These are phyloP conservation scores for Heliconius sara DNA, from an alignment of 2,888 invertebrate species.

Conservation along the genomic window DNA sequence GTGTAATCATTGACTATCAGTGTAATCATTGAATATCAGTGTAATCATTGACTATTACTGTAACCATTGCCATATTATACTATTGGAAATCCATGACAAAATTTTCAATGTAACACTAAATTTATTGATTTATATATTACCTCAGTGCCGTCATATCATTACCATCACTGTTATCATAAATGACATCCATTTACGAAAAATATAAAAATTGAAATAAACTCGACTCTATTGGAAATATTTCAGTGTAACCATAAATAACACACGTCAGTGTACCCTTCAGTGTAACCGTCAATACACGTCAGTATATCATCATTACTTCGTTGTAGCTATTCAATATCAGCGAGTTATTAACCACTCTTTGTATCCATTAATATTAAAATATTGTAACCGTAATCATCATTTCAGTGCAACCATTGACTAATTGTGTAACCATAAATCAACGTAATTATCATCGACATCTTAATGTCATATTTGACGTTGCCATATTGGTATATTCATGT, in stretches of 20 bases:
- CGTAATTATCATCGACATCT: background rate
- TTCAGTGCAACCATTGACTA: background rate
- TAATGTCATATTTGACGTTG: background rate
- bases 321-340: slow-evolving; percentile 30
- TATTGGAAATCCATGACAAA: too few species aligned
- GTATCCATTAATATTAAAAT: slow-evolving; percentile 33
- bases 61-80: too few species aligned
- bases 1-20: too few species aligned
- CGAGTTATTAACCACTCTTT: background rate
- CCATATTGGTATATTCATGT: background rate
- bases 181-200: background rate
- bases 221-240: background rate
- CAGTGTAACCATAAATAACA: background rate
- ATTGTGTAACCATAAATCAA: background rate
- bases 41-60: too few species aligned
- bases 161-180: slow-evolving; percentile 27
- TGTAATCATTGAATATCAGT: too few species aligned
- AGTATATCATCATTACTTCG: background rate
- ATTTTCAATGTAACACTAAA: too few species aligned
- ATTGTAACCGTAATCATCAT: background rate
- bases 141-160: background rate
- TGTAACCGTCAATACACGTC: background rate
- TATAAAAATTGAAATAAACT: background rate
- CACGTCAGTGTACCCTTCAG: background rate
- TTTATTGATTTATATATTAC: background rate